These are phyloP conservation scores for Cassiopea xamachana DNA, from an alignment of 30 jellyfish, hydroid and myxozoan genomes.

Conservation along the genomic window DNA sequence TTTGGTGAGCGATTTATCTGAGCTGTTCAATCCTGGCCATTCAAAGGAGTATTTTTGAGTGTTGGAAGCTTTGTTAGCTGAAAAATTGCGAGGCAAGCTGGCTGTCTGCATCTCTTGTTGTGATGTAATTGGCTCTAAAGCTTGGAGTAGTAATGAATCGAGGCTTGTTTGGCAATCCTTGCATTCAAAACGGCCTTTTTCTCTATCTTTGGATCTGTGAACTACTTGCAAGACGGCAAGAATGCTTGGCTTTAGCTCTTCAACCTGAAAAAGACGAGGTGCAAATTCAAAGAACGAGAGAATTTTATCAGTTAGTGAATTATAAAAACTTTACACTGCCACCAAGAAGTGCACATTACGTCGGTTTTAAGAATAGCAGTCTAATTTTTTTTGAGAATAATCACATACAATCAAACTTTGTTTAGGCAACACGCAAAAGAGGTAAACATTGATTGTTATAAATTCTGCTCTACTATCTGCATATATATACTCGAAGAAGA, in stretches of 20 bases:
- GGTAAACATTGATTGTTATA: no score
- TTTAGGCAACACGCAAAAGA: no score
- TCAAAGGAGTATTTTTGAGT: constrained; percentile 53
- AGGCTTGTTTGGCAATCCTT: constrained; percentile 57
- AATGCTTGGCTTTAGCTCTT: constrained; percentile 73
- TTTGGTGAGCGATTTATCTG: constrained; percentile 37
- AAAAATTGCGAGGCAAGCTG: constrained; percentile 73
- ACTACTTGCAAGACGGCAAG: constrained; percentile 70
- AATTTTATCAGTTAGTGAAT: background rate
- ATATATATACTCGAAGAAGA: no score
- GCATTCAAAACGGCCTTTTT: constrained; percentile 52
- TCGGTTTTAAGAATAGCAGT: no score
- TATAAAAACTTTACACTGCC: no score
- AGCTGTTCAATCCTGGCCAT: constrained; percentile 54
- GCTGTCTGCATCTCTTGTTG: constrained; percentile 71
- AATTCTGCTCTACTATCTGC: no score
- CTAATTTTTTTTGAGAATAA: no score
- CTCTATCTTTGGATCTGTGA: constrained; percentile 53
- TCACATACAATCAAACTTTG: no score
- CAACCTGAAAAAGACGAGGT: constrained; percentile 45
- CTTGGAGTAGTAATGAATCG: constrained; percentile 63
- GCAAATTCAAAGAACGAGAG: background rate
- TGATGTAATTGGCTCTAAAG: constrained; percentile 62
- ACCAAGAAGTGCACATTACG: no score
- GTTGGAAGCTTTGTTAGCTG: constrained; percentile 33